Evolutionary conservation across 2,797 vertebrate genomes (phyloP).

Genomic region (Kryptopterus vitreolus): DNA sequence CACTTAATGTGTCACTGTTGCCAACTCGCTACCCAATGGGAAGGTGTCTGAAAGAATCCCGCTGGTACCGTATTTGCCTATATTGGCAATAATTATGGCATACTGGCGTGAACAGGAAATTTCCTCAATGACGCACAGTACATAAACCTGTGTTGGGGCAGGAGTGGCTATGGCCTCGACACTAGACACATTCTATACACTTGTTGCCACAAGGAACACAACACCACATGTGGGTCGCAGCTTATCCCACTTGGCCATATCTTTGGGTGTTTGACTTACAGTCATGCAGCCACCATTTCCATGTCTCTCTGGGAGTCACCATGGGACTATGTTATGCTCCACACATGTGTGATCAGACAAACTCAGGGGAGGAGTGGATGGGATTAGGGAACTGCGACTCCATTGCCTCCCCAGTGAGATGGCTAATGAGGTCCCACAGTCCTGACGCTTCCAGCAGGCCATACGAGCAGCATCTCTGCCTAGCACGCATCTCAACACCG

Average conservation of each 20-base stretch:
- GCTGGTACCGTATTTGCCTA: not conserved
- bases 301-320: conserved; percentile 37
- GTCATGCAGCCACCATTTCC: conserved; percentile 12
- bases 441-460: conserved; percentile 50
- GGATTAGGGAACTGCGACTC: conserved; percentile 51
- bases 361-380: conserved; percentile 56
- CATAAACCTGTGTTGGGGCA: not conserved
- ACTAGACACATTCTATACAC: not conserved
- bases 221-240: not conserved
- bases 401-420: conserved; percentile 54
- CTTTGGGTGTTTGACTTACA: conserved; percentile 29
- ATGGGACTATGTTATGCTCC: conserved; percentile 26
- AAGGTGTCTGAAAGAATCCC: conserved; percentile 24
- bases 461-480: conserved; percentile 42
- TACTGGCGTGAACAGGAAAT: not conserved
- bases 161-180: not conserved
- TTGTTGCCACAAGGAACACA: conserved; percentile 4
- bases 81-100: not conserved
- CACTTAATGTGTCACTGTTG: conserved; percentile 75
- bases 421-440: conserved; percentile 58
- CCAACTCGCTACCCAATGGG: conserved; percentile 69
- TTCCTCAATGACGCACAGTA: not conserved
- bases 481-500: conserved; percentile 46
- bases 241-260: conserved; percentile 9
- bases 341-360: conserved; percentile 56